These are phyloP conservation scores for Myoxocephalus aenaeus DNA, from an alignment of 2,797 vertebrate genomes.

Conservation along the genomic window DNA sequence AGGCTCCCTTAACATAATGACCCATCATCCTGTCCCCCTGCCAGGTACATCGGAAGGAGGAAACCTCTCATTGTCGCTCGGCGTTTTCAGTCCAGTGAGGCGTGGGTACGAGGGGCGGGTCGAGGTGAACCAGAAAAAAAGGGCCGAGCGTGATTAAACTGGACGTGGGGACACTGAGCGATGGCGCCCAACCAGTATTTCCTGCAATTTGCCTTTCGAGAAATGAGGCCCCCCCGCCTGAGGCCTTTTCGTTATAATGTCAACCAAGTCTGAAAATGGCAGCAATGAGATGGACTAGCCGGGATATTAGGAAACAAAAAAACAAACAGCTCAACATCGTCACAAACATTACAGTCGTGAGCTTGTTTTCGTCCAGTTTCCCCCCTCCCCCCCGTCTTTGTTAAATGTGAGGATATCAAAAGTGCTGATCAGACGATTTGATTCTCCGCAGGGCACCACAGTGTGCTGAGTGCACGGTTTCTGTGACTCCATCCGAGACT, in stretches of 20 bases:
- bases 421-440: conserved; percentile 58
- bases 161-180: conserved; percentile 45
- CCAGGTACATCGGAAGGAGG: conserved; percentile 36
- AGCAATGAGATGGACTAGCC: conserved; percentile 15
- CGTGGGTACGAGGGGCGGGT: conserved; percentile 32
- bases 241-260: conserved; percentile 37
- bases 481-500: conserved; percentile 33
- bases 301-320: conserved; percentile 3
- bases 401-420: conserved; percentile 38
- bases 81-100: conserved; percentile 20
- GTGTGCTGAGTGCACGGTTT: conserved; percentile 55
- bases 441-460: conserved; percentile 37
- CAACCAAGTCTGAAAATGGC: conserved; percentile 30
- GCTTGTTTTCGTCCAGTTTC: background rate
- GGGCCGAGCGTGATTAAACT: conserved; percentile 46
- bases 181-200: conserved; percentile 33
- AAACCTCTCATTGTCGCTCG: conserved; percentile 34
- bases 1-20: conserved; percentile 57
- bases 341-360: background rate
- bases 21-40: conserved; percentile 47
- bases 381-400: background rate
- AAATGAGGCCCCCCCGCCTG: conserved; percentile 27
- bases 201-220: conserved; percentile 45
- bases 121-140: conserved; percentile 36
- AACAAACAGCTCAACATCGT: background rate